A percentile compares a stretch with the other conserved stretches of the same genome.
Evolutionary conservation across 2,797 vertebrate species (phyloP).

Genomic region (Euphonia xanthogaster): DNA sequence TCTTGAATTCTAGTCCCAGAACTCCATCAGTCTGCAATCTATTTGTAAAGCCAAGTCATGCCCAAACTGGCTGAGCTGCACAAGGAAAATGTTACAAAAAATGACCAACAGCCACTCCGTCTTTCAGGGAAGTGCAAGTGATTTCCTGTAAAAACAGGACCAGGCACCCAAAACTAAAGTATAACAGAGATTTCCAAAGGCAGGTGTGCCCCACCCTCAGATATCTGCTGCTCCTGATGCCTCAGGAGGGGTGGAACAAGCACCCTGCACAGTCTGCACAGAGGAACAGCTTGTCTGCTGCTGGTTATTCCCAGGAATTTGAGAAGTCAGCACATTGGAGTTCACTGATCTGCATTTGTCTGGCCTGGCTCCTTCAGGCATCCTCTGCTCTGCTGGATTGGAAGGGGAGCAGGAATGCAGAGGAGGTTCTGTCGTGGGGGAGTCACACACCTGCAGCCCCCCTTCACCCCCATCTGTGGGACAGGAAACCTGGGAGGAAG

Average conservation of each 20-base stretch:
- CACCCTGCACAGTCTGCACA: neutral
- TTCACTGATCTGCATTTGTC: neutral
- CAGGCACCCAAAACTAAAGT: neutral
- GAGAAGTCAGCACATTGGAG: neutral
- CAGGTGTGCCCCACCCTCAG: neutral
- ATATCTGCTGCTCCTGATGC: neutral
- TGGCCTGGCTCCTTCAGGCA: neutral
- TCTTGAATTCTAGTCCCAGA: neutral
- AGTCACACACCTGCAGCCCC: neutral
- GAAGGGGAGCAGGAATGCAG: neutral
- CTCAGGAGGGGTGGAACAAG: neutral
- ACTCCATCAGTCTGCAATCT: neutral
- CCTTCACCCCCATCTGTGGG: neutral
- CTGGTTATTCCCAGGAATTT: neutral
- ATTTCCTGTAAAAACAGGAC: neutral
- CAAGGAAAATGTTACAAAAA: neutral
- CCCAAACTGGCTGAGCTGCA: neutral
- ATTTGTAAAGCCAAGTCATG: neutral
- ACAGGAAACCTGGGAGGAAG: neutral
- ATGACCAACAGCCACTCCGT: neutral
- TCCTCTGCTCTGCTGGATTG: neutral
- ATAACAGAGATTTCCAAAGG: neutral
- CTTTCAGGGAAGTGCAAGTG: neutral
- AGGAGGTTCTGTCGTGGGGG: neutral
- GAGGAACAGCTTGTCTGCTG: neutral